Evolutionary conservation across 2,888 invertebrate species (phyloP), one percentile per base, ranked within the genome.

Genomic region (Drosophila mimetica): DNA sequence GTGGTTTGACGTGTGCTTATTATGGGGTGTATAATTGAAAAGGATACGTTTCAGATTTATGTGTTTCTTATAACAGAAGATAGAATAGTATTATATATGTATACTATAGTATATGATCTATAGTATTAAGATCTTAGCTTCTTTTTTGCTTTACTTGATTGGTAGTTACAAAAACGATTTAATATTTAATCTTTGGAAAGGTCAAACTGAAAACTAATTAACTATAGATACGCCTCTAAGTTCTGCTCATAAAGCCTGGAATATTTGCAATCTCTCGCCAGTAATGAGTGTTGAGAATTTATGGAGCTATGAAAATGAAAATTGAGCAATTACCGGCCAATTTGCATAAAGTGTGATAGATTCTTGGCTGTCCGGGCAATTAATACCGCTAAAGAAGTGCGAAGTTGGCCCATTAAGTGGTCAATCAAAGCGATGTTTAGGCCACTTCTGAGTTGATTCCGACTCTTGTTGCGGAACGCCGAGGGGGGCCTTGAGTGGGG

Each of bases 401-500:
- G 46, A 61, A 61, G 60, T 46, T 61, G 28, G 59, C 30, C 28
- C 44, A 61, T 61, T 61, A 61, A 61, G 37, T 61, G 60, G 60
- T 30, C 46, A 60, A 44, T 60, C 60, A 60, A 60, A 44, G 36
- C 44, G 58, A 16, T 60, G 58, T 58, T 60, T 46, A 37, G 37
- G 60, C 44, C 59, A 51, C 50, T 63, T 63, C 25, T 28, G 28
- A 39, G 59, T 37, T 30, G 39, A 53, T 51, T 63, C 50, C 32
- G 36, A 25, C 13, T 46, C 46, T 54, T 47, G 41, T 39, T 69
- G n/a, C 14, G 30, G 34, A 32, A 36, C 37, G 30, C 50, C 20
- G 55, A 57, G 46, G 58, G 44, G 52, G 39, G 60, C 69, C 69
- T 70, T 70, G 69, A 72, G 52, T 64, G 46, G 55, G 57, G 58